Evolutionary conservation across 2,888 invertebrate species (phyloP), one percentile per base, ranked within the genome.

Genomic region (Dryobotodes eremita): DNA sequence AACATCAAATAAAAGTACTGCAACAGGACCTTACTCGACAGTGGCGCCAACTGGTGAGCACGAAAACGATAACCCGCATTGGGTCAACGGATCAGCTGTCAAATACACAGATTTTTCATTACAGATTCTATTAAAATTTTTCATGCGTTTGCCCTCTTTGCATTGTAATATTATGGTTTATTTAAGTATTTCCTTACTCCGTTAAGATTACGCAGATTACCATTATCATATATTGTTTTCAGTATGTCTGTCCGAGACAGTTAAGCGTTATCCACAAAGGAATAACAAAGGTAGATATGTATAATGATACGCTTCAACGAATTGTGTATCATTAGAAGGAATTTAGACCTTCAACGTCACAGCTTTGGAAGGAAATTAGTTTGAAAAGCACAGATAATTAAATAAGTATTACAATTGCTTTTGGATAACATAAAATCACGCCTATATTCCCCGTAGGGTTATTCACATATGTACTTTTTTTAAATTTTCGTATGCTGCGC

Each of bases 171-270:
- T 26, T 36, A n/a, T 15, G n/a, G 6, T 5, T 8, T 31, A 42
- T 62, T 42, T 4, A n/a, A 65, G 31, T 31, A 6, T 55, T 70
- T 53, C 17, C 15, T 55, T 48, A 11, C 46, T 66, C 26, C n/a
- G 59, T 59, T 50, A 64, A 46, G 55, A 31, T 50, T 50, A 69
- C 23, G 15, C 11, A 53, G 20, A 50, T 70, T 59, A 53, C n/a
- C 15, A n/a, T 62, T 61, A 69, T 53, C 31, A 42, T 57, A 69
- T 53, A 70, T 46, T 61, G 20, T 57, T 70, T 64, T 50, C 59
- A 46, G n/a, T 31, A 6, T 50, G 31, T 69, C 31, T 53, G 31
- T 57, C 48, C 20, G 20, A 23, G n/a, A 26, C 7, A 26, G 36
- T 48, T 26, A 46, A 13, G 7, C 46, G 17, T 62, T 48, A 64